Conservation (phyloP, 2,888 invertebrate species). For the Phengaris alcon region DNA sequence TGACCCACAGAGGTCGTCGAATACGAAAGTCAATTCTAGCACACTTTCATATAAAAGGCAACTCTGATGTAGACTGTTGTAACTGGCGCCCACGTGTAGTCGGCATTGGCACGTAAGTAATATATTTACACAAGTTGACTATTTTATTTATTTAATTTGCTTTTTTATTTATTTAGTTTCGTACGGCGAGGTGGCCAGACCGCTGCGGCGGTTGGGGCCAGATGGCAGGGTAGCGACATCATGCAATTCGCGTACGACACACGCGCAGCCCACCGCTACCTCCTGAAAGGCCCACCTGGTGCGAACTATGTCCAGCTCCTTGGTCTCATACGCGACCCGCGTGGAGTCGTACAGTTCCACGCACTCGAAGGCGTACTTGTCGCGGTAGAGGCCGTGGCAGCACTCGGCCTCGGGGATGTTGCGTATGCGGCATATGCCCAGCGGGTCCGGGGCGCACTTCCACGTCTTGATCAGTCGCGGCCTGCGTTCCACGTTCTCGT, state of each 20-base stretch:
- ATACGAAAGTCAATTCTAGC: too few species aligned
- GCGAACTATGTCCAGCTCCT: constrained; percentile 1
- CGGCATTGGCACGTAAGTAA: too few species aligned
- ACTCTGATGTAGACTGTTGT: too few species aligned
- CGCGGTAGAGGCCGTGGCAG: constrained; percentile 57
- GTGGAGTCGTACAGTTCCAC: constrained; percentile 66
- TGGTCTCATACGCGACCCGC: constrained; percentile 54
- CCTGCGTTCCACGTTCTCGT: constrained; percentile 54
- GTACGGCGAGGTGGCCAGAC: too few species aligned
- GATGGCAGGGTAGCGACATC: constrained; percentile 32
- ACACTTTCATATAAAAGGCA: too few species aligned
- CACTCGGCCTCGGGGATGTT: constrained; percentile 56
- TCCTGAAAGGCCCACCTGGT: constrained; percentile 41
- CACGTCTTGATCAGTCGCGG: constrained; percentile 66
- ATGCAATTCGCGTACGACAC: constrained; percentile 51
- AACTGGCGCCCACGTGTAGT: too few species aligned
- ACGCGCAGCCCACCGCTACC: constrained; percentile 68
- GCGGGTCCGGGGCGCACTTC: constrained; percentile 55
- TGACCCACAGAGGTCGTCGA: too few species aligned
- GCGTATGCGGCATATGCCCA: constrained; percentile 53
- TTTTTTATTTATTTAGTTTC: too few species aligned
- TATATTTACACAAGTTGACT: too few species aligned
- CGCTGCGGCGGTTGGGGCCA: constrained; percentile 15
- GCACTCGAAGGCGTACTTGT: constrained; percentile 55
- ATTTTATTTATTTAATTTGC: too few species aligned